phyloP scores from a whole-genome alignment of 2,888 invertebrate genomes.

The Papilio demoleus region DNA sequence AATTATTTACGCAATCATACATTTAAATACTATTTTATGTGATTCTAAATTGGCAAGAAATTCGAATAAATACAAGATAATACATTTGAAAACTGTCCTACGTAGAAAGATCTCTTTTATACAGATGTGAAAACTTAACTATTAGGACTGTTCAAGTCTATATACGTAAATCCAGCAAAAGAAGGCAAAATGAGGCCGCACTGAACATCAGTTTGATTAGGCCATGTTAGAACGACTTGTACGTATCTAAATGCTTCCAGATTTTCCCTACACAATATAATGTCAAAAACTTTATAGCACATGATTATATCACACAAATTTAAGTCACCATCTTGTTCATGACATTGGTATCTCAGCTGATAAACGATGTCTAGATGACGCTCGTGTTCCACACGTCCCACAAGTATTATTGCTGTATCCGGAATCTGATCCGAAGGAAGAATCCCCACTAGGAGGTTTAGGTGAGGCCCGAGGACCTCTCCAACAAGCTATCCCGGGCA shows the following conservation, averaged over 20 bases:
- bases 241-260: conserved; percentile 65
- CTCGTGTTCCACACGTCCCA: conserved; percentile 85
- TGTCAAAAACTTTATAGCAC: conserved; percentile 55
- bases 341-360: conserved; percentile 81
- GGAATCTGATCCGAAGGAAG: conserved; percentile 92
- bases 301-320: conserved; percentile 50
- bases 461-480: conserved; percentile 81
- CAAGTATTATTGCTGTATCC: conserved; percentile 93
- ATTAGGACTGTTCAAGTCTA: conserved; percentile 53
- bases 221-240: conserved; percentile 57
- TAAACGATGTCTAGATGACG: conserved; percentile 78
- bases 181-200: conserved; percentile 73
- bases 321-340: conserved; percentile 61
- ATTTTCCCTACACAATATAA: background rate
- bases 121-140: conserved; percentile 71
- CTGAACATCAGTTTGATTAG: conserved; percentile 63
- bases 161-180: conserved; percentile 48
- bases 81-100: conserved; percentile 45
- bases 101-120: conserved; percentile 53
- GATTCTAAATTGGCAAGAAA: conserved; percentile 32
- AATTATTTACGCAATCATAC: conserved; percentile 52
- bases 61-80: conserved; percentile 25
- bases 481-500: conserved; percentile 84
- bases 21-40: conserved; percentile 48
- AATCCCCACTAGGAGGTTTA: conserved; percentile 87